Conservation (phyloP, 2,113 vertebrate genomes). For the Callipepla californica region DNA sequence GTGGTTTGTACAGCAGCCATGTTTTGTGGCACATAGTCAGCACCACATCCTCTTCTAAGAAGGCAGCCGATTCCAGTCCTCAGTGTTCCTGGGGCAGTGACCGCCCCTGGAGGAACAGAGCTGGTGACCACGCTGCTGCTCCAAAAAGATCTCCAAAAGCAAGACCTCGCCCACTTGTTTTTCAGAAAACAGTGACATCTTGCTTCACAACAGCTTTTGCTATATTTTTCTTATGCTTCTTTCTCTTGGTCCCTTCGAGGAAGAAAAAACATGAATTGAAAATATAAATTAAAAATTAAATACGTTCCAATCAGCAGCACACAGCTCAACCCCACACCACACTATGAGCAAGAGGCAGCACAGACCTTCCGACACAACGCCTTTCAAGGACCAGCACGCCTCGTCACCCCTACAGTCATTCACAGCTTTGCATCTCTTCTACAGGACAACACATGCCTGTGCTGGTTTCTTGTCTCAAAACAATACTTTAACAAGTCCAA, state of each 20-base stretch:
- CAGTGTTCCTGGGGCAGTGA: neutral
- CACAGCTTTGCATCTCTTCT: neutral
- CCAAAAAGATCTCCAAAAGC: conserved; percentile 20
- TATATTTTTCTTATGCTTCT: conserved; percentile 34
- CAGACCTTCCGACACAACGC: neutral
- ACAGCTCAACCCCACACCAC: conserved; percentile 36
- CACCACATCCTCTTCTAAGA: conserved; percentile 46
- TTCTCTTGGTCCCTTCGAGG: conserved; percentile 52
- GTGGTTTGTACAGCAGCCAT: conserved; percentile 41
- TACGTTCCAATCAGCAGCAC: conserved; percentile 32
- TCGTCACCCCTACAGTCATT: neutral
- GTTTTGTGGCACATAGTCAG: conserved; percentile 9
- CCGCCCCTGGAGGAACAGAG: neutral
- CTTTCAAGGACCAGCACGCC: neutral
- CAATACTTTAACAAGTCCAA: neutral
- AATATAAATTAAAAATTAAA: too few species aligned
- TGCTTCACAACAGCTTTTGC: conserved; percentile 68
- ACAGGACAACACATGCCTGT: neutral
- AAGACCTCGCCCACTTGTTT: conserved; percentile 50
- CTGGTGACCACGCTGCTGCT: conserved; percentile 20
- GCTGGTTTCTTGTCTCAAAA: neutral
- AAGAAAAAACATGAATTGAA: conserved; percentile 32
- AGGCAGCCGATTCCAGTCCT: conserved; percentile 8
- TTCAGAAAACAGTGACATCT: conserved; percentile 47
- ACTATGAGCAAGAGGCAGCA: fast-evolving